phyloP scores from a whole-genome alignment of 2,113 vertebrate species.

The Callaeas wilsoni region DNA sequence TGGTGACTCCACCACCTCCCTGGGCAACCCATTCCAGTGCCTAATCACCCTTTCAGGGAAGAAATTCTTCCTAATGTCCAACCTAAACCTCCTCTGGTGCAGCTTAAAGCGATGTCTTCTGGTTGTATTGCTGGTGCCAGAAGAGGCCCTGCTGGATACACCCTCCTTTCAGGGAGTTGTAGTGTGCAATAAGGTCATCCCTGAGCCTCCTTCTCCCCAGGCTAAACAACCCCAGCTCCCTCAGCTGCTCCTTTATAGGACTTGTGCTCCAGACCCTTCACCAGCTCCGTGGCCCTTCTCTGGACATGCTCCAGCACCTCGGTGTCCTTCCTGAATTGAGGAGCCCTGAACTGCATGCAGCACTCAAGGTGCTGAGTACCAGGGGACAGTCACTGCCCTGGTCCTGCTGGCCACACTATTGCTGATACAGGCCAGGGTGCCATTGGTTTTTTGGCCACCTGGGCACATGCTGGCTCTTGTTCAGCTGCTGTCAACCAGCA shows the following conservation, averaged over 20 bases:
- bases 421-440: not conserved
- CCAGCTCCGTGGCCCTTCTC: fast-evolving
- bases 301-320: fast-evolving
- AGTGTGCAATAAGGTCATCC: not conserved
- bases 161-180: not conserved
- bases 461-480: not conserved
- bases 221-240: not conserved
- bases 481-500: not conserved
- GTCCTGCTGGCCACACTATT: not conserved
- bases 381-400: fast-evolving
- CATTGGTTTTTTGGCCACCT: not conserved
- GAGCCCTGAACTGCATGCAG: fast-evolving
- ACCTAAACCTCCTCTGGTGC: not conserved
- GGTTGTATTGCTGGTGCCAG: fast-evolving
- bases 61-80: not conserved
- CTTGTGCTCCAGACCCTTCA: not conserved
- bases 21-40: not conserved
- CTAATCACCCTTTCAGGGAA: not conserved
- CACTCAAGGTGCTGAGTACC: fast-evolving
- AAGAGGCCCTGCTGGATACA: not conserved
- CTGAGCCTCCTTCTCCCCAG: not conserved
- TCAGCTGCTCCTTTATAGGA: fast-evolving
- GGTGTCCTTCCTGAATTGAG: not conserved
- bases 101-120: not conserved
- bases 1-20: not conserved